These are phyloP conservation scores for Eumaeus atala DNA, from an alignment of 1,140 invertebrate genomes.

Conservation along the genomic window DNA sequence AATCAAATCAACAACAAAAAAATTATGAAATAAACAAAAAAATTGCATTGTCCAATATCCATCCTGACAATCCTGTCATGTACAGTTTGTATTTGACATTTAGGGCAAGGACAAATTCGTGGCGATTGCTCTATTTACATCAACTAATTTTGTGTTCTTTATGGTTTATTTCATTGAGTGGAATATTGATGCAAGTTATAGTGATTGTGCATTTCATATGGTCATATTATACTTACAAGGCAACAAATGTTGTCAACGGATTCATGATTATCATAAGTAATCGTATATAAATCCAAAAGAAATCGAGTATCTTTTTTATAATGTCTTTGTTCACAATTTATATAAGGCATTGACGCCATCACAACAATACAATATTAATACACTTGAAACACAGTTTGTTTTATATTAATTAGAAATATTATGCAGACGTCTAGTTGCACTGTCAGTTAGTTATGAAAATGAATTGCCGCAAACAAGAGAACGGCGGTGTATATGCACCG, in stretches of 20 bases:
- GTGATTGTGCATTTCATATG: constrained; percentile 9
- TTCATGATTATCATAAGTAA: constrained; percentile 87
- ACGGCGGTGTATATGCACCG: constrained; percentile 31
- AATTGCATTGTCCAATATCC: constrained; percentile 19
- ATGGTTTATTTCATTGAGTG: constrained; percentile 28
- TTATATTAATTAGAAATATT: constrained; percentile 19
- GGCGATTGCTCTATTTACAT: constrained; percentile 36
- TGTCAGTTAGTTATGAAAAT: constrained; percentile 25
- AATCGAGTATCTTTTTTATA: constrained; percentile 91
- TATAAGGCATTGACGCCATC: constrained; percentile 70
- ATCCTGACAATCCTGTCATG: constrained; percentile 51
- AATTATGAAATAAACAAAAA: constrained; percentile 35
- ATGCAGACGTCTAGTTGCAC: constrained; percentile 27
- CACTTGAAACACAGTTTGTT: neutral
- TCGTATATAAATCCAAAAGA: constrained; percentile 86
- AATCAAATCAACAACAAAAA: constrained; percentile 21
- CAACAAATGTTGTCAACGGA: constrained; percentile 77
- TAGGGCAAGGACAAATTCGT: constrained; percentile 61
- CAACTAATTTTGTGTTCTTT: constrained; percentile 25
- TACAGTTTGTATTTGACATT: constrained; percentile 67
- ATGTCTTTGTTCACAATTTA: constrained; percentile 77
- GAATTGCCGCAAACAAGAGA: constrained; percentile 21
- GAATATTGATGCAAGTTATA: neutral
- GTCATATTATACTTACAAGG: constrained; percentile 51
- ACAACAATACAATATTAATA: constrained; percentile 22